A percentile compares a stretch with the other conserved stretches of the same genome.
Conservation (phyloP, 2,888 invertebrate species). For the Sarcophaga subvicina region DNA sequence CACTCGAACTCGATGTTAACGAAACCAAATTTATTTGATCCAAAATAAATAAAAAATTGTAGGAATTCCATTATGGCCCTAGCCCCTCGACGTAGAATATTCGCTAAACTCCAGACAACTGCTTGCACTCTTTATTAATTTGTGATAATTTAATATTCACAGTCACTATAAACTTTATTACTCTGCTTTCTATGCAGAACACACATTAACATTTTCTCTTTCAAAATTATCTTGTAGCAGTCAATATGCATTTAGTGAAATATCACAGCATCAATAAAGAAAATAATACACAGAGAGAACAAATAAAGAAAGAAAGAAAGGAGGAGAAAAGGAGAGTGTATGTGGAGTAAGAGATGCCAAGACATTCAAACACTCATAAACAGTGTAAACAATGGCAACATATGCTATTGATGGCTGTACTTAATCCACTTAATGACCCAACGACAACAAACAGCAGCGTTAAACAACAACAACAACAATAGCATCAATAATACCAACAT, state of each 20-base stretch:
- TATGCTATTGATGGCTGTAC: conserved; percentile 64
- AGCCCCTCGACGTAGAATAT: too few species aligned
- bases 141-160: too few species aligned
- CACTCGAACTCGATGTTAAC: too few species aligned
- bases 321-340: neutral
- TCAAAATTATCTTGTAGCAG: neutral
- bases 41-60: too few species aligned
- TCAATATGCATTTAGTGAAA: neutral
- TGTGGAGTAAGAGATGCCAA: neutral
- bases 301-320: neutral
- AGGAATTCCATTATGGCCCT: too few species aligned
- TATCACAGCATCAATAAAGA: neutral
- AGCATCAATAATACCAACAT: conserved; percentile 21
- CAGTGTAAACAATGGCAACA: conserved; percentile 59
- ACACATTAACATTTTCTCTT: too few species aligned
- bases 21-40: too few species aligned
- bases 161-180: too few species aligned
- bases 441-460: conserved; percentile 19
- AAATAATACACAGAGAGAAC: neutral
- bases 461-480: conserved; percentile 17
- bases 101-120: too few species aligned
- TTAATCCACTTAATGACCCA: conserved; percentile 66
- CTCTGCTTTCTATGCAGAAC: neutral
- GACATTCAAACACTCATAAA: neutral
- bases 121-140: too few species aligned